phyloP scores from a whole-genome alignment of 2,888 invertebrate species.

The Clanis bilineata region DNA sequence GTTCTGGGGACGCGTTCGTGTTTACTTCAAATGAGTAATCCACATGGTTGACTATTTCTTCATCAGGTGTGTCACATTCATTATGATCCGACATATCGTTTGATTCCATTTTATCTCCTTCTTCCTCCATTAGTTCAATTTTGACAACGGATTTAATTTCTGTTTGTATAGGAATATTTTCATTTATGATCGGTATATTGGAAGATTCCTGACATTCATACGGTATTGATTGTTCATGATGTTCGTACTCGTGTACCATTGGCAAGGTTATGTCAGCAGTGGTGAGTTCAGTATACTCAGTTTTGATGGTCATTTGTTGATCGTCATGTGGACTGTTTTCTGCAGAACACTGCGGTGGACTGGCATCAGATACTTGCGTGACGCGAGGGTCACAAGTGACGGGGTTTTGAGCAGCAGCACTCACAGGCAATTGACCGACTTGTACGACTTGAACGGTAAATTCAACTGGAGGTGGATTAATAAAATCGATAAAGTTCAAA shows the following conservation, averaged over 20 bases:
- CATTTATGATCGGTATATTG: slow-evolving; percentile 39
- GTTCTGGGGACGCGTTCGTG: slow-evolving; percentile 22
- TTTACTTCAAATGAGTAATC: slow-evolving; percentile 32
- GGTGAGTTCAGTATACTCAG: slow-evolving; percentile 74
- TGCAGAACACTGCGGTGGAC: slow-evolving; percentile 69
- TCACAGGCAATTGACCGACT: slow-evolving; percentile 75
- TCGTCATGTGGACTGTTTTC: slow-evolving; percentile 65
- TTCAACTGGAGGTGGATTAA: slow-evolving; percentile 73
- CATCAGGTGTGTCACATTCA: slow-evolving; percentile 21
- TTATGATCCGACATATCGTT: slow-evolving; percentile 38
- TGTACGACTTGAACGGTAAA: slow-evolving; percentile 83
- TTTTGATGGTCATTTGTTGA: slow-evolving; percentile 59
- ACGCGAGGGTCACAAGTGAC: slow-evolving; percentile 74
- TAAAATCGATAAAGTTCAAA: slow-evolving; percentile 74
- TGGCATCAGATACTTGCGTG: slow-evolving; percentile 70
- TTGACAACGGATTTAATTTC: slow-evolving; percentile 56
- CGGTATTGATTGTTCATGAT: slow-evolving; percentile 44
- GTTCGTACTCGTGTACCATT: slow-evolving; percentile 58
- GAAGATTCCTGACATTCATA: slow-evolving; percentile 42
- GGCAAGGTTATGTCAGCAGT: slow-evolving; percentile 69
- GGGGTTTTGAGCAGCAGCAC: slow-evolving; percentile 72
- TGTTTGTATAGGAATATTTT: slow-evolving; percentile 51
- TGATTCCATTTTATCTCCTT: slow-evolving; percentile 49
- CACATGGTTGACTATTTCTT: slow-evolving; percentile 28
- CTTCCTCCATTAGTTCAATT: slow-evolving; percentile 60